Percentiles rank a stretch among this genome's conserved stretches.
These are phyloP conservation scores for Ophioninae sp. DNA, from an alignment of 2,888 invertebrate genomes.

Conservation along the genomic window DNA sequence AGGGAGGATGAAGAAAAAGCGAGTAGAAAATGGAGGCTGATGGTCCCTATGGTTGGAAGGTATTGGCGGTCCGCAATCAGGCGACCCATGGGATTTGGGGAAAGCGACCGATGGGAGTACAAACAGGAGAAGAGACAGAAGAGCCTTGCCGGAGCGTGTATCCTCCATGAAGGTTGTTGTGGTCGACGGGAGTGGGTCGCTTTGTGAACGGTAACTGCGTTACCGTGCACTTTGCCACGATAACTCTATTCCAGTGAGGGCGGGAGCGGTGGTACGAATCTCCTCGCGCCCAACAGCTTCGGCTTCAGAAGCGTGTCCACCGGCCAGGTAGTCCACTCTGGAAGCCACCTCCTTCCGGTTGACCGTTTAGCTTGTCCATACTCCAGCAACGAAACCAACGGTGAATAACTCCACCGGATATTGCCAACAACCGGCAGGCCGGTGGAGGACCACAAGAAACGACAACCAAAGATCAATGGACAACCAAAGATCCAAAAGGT, in stretches of 20 bases:
- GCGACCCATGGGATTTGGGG: conserved; percentile 61
- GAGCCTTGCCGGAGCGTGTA: conserved; percentile 16
- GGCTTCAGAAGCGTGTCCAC: conserved; percentile 54
- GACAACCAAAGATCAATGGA: too few species aligned
- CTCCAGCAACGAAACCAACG: conserved; percentile 19
- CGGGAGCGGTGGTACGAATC: conserved; percentile 36
- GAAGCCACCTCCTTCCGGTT: conserved; percentile 56
- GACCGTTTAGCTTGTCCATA: conserved; percentile 33
- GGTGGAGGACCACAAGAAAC: conserved; percentile 53
- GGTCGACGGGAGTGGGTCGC: conserved; percentile 69
- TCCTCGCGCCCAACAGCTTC: conserved; percentile 38
- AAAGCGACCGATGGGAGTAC: conserved; percentile 34
- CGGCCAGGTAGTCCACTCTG: conserved; percentile 33
- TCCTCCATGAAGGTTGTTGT: conserved; percentile 66
- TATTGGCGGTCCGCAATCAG: conserved; percentile 64
- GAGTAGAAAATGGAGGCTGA: conserved; percentile 48
- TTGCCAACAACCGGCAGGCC: conserved; percentile 68
- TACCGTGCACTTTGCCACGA: conserved; percentile 80
- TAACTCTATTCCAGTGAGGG: conserved; percentile 75
- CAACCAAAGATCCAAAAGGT: too few species aligned
- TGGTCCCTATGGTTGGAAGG: conserved; percentile 24
- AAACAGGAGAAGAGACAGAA: conserved; percentile 35
- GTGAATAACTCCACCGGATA: conserved; percentile 64
- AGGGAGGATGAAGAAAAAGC: conserved; percentile 46
- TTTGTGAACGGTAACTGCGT: conserved; percentile 79